Percentiles rank a stretch among this genome's conserved stretches.
phyloP scores from a whole-genome alignment of 2,888 invertebrate species.

The Epistrophella euchroma region DNA sequence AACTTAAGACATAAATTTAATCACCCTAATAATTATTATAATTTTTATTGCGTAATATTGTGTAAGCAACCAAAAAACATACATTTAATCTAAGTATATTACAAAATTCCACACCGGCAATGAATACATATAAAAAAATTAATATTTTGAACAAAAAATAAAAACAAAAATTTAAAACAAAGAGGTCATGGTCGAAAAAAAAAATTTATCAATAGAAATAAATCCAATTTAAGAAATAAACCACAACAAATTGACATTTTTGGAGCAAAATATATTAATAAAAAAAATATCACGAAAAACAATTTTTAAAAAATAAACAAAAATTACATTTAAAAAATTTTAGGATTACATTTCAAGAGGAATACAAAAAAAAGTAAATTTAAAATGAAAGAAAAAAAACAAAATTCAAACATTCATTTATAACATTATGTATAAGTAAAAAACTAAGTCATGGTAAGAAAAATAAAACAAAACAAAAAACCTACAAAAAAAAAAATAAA shows the following conservation, averaged over 20 bases:
- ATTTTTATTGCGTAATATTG: constrained; percentile 73
- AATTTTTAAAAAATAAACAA: constrained; percentile 43
- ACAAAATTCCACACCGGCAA: constrained; percentile 74
- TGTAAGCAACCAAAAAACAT: constrained; percentile 60
- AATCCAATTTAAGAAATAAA: constrained; percentile 43
- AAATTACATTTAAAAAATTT: constrained; percentile 65
- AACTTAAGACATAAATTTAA: constrained; percentile 71
- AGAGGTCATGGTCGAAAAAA: constrained; percentile 72
- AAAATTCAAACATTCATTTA: constrained; percentile 73
- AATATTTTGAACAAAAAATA: constrained; percentile 30
- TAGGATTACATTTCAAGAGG: constrained; percentile 71
- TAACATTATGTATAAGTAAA: constrained; percentile 75
- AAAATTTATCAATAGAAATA: constrained; percentile 29
- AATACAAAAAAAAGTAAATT: constrained; percentile 30
- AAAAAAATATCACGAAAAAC: constrained; percentile 68
- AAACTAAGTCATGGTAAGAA: constrained; percentile 65
- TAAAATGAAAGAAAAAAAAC: constrained; percentile 31
- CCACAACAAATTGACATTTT: constrained; percentile 69
- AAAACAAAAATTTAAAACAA: constrained; percentile 41
- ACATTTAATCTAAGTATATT: constrained; percentile 68
- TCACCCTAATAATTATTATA: constrained; percentile 73
- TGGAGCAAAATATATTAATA: constrained; percentile 68
- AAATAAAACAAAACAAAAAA: constrained; percentile 34
- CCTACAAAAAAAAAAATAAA: constrained; percentile 12
- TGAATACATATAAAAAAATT: constrained; percentile 39